Evolutionary conservation across 2,797 vertebrate species (phyloP).

Genomic region (Pitangus sulphuratus): DNA sequence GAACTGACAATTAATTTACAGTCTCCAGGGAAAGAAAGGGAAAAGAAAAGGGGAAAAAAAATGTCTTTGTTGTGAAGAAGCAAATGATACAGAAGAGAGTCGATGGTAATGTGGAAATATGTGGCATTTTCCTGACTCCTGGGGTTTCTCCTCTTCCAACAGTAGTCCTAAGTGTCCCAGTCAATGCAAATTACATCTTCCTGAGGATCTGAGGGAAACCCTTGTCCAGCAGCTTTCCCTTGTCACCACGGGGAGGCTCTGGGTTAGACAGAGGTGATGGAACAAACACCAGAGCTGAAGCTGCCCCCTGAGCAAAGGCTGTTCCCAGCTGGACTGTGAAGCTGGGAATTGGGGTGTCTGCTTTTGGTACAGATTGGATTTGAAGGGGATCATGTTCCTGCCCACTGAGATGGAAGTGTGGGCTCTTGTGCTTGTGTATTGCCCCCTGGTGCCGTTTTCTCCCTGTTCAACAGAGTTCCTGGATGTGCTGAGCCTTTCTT

Average conservation of each 20-base stretch:
- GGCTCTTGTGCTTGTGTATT: not conserved
- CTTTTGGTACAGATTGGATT: not conserved
- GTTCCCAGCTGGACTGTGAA: not conserved
- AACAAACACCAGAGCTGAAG: not conserved
- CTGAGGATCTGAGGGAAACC: accelerated
- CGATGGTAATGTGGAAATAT: not conserved
- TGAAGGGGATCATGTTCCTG: not conserved
- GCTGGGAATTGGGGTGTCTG: not conserved
- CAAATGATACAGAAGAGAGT: not conserved
- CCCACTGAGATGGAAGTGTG: not conserved
- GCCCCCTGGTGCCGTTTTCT: not conserved
- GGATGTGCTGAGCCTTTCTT: not conserved
- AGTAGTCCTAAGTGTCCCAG: not conserved
- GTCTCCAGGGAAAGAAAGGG: not conserved
- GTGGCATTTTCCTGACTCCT: not conserved
- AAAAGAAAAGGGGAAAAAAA: not conserved
- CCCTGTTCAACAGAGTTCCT: not conserved
- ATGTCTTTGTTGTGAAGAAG: not conserved
- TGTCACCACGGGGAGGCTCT: not conserved
- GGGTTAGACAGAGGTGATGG: not conserved
- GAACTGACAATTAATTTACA: conserved; percentile 33
- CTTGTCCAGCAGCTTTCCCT: not conserved
- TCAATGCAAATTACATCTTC: not conserved
- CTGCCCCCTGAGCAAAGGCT: not conserved
- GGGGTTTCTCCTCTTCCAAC: not conserved